These are phyloP conservation scores for Xestoiulus laeticollis DNA, from an alignment of 2,888 invertebrate species.

Conservation along the genomic window DNA sequence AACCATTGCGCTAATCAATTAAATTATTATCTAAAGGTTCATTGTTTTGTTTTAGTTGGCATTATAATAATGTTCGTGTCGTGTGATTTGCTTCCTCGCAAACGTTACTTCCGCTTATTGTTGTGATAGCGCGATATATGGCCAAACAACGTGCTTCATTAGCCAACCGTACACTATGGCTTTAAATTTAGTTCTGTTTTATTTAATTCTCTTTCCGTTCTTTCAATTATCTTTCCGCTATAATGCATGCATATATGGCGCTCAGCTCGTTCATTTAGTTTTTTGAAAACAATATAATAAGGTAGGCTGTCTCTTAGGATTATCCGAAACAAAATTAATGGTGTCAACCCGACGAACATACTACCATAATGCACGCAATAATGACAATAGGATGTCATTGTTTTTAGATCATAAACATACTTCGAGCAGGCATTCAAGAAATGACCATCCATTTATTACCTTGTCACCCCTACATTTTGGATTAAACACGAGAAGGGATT, in stretches of 20 bases:
- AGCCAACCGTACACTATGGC: slow-evolving; percentile 29
- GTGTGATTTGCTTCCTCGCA: slow-evolving; percentile 31
- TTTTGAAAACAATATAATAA: slow-evolving; percentile 28
- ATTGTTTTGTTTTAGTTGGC: slow-evolving; percentile 37
- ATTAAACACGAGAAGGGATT: neutral
- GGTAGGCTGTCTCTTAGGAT: neutral
- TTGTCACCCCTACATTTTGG: neutral
- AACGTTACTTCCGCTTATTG: slow-evolving; percentile 23
- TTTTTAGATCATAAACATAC: neutral
- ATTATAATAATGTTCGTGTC: slow-evolving; percentile 29
- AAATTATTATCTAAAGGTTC: slow-evolving; percentile 37
- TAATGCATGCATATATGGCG: slow-evolving; percentile 2
- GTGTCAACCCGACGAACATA: neutral
- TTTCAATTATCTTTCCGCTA: slow-evolving; percentile 37
- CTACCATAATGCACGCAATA: neutral
- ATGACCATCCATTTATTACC: neutral
- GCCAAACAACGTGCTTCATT: neutral
- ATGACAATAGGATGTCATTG: slow-evolving; percentile 15
- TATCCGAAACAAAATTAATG: slow-evolving; percentile 11
- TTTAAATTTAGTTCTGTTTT: slow-evolving; percentile 34
- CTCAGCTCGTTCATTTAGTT: slow-evolving; percentile 1
- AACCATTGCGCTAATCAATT: slow-evolving; percentile 23
- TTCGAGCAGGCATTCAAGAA: slow-evolving; percentile 3
- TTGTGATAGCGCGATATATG: slow-evolving; percentile 23
- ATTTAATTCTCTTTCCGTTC: slow-evolving; percentile 34